Evolutionary conservation across 2,888 invertebrate species (phyloP).

Genomic region (Isoperla grammatica): DNA sequence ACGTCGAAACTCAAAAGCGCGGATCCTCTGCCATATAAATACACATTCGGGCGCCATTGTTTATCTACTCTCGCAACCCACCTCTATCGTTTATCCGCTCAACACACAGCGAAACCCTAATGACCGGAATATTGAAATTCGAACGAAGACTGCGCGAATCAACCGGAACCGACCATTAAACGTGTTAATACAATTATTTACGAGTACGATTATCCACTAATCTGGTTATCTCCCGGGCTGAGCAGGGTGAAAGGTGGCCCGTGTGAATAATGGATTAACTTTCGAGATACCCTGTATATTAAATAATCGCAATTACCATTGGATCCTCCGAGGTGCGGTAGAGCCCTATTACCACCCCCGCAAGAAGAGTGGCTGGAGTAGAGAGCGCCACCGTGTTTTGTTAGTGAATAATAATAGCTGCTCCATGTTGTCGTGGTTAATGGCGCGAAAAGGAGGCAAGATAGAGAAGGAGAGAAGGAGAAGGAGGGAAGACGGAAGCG

Average conservation of each 20-base stretch:
- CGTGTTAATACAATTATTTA: conserved; percentile 11
- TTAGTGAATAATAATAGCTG: conserved; percentile 18
- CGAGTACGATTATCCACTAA: conserved; percentile 13
- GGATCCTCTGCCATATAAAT: no score
- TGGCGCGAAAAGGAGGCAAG: conserved; percentile 7
- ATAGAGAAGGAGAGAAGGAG: conserved; percentile 11
- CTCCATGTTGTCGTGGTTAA: conserved; percentile 11
- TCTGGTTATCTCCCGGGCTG: conserved; percentile 7
- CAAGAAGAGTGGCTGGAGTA: not conserved
- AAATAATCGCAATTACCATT: conserved; percentile 16
- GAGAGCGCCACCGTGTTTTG: conserved; percentile 13
- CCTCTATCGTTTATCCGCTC: no score
- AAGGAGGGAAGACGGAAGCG: not conserved
- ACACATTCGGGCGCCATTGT: no score
- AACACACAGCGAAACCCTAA: no score
- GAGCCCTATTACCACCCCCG: conserved; percentile 12
- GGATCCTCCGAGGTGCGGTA: conserved; percentile 15
- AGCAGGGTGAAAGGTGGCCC: conserved; percentile 4
- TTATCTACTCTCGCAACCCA: no score
- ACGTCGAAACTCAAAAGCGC: no score
- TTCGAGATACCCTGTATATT: conserved; percentile 16
- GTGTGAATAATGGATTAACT: conserved; percentile 16
- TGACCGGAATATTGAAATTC: no score
- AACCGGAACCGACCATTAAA: no score
- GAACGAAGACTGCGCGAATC: no score